These are phyloP conservation scores for Cordilura impudica DNA, from an alignment of 2,888 invertebrate species.

Conservation along the genomic window DNA sequence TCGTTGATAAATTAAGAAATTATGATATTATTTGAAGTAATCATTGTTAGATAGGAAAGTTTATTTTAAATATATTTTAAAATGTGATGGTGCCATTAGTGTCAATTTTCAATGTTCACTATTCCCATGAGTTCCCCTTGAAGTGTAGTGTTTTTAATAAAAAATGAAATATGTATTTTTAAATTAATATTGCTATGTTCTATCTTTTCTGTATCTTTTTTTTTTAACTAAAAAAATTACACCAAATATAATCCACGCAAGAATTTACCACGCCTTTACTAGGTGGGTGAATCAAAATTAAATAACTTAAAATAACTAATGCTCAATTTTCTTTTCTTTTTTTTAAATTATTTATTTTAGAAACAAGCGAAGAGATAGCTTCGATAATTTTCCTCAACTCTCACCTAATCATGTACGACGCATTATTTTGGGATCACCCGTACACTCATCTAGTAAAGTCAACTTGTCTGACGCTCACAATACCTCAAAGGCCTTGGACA, in stretches of 20 bases:
- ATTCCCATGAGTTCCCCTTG: neutral
- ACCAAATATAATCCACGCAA: conserved; percentile 63
- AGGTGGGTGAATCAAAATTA: conserved; percentile 41
- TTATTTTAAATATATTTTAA: too few relatives aligned
- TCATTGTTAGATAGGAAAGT: too few relatives aligned
- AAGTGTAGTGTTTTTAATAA: neutral
- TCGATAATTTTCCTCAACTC: conserved; percentile 70
- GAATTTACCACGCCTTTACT: conserved; percentile 50
- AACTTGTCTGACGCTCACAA: conserved; percentile 22
- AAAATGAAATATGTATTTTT: too few relatives aligned
- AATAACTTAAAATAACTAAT: neutral
- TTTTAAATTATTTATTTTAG: conserved; percentile 58
- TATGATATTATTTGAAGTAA: too few relatives aligned
- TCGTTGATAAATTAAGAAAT: too few relatives aligned
- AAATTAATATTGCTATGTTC: neutral
- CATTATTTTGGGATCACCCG: conserved; percentile 72
- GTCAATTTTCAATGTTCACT: too few relatives aligned
- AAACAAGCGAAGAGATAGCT: conserved; percentile 69
- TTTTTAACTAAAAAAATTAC: conserved; percentile 2
- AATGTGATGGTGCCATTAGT: too few relatives aligned
- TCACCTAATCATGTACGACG: conserved; percentile 71
- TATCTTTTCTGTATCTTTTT: neutral
- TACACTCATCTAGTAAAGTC: conserved; percentile 64
- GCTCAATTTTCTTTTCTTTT: neutral
- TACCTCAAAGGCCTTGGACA: conserved; percentile 31